Evolutionary conservation across 2,113 vertebrate genomes (phyloP).

Genomic region (Probosciger aterrimus): DNA sequence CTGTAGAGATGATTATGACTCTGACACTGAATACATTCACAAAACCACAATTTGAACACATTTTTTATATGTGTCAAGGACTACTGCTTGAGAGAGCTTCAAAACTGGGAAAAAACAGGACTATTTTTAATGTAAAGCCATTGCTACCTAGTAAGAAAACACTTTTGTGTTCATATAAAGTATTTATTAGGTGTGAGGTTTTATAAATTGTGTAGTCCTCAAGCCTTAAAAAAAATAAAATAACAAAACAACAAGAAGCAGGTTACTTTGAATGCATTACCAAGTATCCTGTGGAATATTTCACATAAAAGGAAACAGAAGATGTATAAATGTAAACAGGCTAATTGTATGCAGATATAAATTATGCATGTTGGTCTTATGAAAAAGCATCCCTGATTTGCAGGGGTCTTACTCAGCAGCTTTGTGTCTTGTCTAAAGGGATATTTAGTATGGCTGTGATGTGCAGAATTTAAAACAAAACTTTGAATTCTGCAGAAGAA

Average conservation of each 20-base stretch:
- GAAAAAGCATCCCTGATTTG: conserved; percentile 81
- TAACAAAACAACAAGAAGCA: neutral
- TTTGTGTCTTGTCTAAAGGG: conserved; percentile 78
- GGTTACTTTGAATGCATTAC: conserved; percentile 76
- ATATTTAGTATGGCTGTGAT: conserved; percentile 84
- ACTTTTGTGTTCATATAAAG: conserved; percentile 73
- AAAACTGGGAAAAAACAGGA: conserved; percentile 14
- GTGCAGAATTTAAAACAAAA: conserved; percentile 83
- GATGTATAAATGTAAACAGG: conserved; percentile 83
- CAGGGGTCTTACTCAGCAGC: conserved; percentile 83
- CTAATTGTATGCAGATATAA: conserved; percentile 86
- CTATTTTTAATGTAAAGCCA: conserved; percentile 62
- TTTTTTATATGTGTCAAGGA: conserved; percentile 8
- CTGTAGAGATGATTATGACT: neutral
- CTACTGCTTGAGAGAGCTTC: neutral
- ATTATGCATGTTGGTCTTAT: conserved; percentile 84
- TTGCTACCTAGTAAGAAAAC: conserved; percentile 65
- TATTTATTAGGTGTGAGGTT: conserved; percentile 79
- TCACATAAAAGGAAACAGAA: conserved; percentile 79
- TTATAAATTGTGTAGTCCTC: conserved; percentile 76
- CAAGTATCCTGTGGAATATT: conserved; percentile 76
- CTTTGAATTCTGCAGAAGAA: conserved; percentile 71
- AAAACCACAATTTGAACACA: neutral
- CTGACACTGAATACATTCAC: neutral
- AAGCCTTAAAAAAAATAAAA: conserved; percentile 49